Conservation (phyloP, 2,797 vertebrate species). For the Allenopithecus nigroviridis region DNA sequence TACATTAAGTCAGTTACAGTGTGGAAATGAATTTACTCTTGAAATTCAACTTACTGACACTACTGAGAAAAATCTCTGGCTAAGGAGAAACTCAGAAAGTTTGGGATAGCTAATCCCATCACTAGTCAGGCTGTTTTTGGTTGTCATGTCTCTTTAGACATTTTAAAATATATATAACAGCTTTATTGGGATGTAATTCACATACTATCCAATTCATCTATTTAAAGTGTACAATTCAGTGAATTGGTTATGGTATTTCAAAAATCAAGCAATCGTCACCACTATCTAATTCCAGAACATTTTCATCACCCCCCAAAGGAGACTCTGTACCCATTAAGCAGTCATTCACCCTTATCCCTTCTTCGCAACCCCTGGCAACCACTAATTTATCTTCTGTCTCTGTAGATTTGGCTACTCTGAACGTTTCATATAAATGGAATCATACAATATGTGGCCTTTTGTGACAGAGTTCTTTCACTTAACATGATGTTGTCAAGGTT, state of each 20-base stretch:
- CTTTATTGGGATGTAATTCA: not conserved
- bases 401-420: not conserved
- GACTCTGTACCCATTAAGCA: not conserved
- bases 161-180: not conserved
- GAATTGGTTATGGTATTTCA: not conserved
- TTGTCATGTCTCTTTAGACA: slow-evolving; percentile 11
- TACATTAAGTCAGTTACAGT: slow-evolving; percentile 27
- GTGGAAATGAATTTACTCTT: slow-evolving; percentile 9
- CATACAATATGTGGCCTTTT: not conserved
- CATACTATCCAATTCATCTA: not conserved
- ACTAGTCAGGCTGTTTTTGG: slow-evolving; percentile 30
- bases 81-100: slow-evolving; percentile 56
- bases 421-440: slow-evolving; percentile 19
- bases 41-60: slow-evolving; percentile 46
- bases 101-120: slow-evolving; percentile 47
- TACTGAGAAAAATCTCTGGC: slow-evolving; percentile 65
- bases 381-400: not conserved
- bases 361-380: not conserved
- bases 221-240: not conserved
- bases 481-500: not conserved
- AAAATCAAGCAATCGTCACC: not conserved
- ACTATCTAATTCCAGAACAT: slow-evolving; percentile 20
- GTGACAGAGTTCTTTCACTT: slow-evolving; percentile 15
- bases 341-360: not conserved
- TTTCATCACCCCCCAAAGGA: not conserved